A percentile compares a stretch with the other conserved stretches of the same genome.
Conservation (phyloP, 2,113 vertebrate genomes). For the Pelodiscus sinensis region DNA sequence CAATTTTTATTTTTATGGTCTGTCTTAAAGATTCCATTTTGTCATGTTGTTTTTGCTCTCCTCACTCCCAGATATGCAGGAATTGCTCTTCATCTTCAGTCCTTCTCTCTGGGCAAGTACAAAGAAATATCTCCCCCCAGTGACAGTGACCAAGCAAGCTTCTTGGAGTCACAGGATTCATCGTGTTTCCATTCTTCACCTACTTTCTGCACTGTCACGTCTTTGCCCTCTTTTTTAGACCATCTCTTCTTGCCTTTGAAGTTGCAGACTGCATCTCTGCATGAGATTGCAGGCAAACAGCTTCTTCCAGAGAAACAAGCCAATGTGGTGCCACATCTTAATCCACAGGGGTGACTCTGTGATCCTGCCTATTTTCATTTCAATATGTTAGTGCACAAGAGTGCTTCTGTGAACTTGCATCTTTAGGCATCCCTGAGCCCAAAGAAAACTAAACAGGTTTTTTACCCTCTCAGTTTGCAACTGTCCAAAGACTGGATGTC, state of each 20-base stretch:
- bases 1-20: background rate
- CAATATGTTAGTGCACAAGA: background rate
- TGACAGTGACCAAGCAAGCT: constrained; percentile 21
- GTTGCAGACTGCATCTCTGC: constrained; percentile 63
- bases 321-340: background rate
- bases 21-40: constrained; percentile 30
- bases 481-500: background rate
- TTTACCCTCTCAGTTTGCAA: background rate
- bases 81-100: constrained; percentile 30
- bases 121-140: background rate
- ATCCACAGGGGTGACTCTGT: constrained; percentile 2
- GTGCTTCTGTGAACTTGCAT: background rate
- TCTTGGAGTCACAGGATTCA: constrained; percentile 19
- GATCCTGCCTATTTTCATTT: background rate
- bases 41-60: constrained; percentile 14
- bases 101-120: constrained; percentile 35
- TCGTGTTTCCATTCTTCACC: constrained; percentile 37
- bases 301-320: constrained; percentile 12
- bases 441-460: background rate
- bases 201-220: constrained; percentile 21
- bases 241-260: constrained; percentile 69
- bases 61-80: constrained; percentile 38
- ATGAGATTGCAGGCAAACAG: constrained; percentile 44
- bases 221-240: constrained; percentile 44
- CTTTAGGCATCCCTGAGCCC: background rate